Evolutionary conservation across 1,140 invertebrate genomes (phyloP), one percentile per base, ranked within the genome.

Genomic region (Sesamia nonagrioides): DNA sequence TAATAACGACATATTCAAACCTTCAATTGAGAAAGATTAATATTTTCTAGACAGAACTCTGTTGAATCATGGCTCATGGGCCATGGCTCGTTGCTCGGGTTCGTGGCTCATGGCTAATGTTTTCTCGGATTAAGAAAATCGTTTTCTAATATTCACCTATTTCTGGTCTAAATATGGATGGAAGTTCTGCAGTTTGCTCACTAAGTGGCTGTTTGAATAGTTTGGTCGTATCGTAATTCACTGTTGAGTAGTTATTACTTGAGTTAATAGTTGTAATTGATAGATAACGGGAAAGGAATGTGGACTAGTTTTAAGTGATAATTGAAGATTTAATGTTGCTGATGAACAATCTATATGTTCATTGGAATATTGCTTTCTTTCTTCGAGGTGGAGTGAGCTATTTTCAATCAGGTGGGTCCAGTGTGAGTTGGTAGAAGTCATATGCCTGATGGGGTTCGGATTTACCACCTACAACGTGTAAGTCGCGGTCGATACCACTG

Each of bases 1-100:
- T 80, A 84, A 84, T 82, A 80, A 82, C 78, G 80, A 78, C 83
- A 84, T 84, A 82, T 84, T 84, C 73, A 77, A 84, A 77, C 80
- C 75, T 84, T 80, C 66, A 69, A 68, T 68, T 80, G 63, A 40
- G 40, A 73, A 72, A 78, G 80, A 82, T 82, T 82, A 76, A 84
- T 84, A 78, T 61, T 42, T 78, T 66, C 61, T 6, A 48, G 52
- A 42, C 37, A 42, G n/a, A 13, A 66, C 9, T 42, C 33, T 60
- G 9, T 15, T 15, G 27, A 60, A 27, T 60, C 37, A 11, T 42
- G 6, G 17, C 60, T 21, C 37, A 18, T 42, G 6, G 17, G 37
- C 13, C 37, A 18, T 63, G 33, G 7, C 27, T 37, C 13, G 13
- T 58, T 8, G 50, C 40, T 11, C 40, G 42, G 21, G 17, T 21